Base-by-base conservation (phyloP, 2,888 invertebrate genomes). In the Sclerodermus sp. region DNA sequence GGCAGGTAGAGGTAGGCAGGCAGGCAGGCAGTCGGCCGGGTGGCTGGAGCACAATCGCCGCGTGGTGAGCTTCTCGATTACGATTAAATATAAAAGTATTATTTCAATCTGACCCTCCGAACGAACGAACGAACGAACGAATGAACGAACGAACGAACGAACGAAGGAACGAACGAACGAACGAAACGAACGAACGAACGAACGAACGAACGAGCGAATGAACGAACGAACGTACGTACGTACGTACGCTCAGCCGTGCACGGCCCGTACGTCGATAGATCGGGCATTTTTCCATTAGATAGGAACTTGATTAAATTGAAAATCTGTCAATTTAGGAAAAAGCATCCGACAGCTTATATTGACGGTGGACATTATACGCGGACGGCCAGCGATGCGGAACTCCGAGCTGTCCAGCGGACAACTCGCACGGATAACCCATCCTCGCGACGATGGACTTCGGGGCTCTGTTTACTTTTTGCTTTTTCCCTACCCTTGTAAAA, bases 301-400 rank as follows among this genome's bases (percentile, higher is more conserved):
- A 70, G 73, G 65, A 74, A 71, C 73, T 77, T 72, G 77, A 76
- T 76, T 75, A 73, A 75, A 77, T 76, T 74, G 77, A 76, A 75
- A 76, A 76, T 76, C 77, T 74, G 77, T 77, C 77, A 76, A 74
- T 77, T 77, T 74, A 69, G 71, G 71, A 72, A 74, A 75, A 73
- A 73, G 70, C 72, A 70, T 73, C 72, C 69, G 73, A 73, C 71
- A 70, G 73, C 67, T 74, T 73, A 74, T 74, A 75, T 76, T 67
- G 76, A 74, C 71, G 70, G 68, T 68, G 66, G 66, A 70, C 72
- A 71, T 74, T 71, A 74, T 71, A 73, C 64, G 64, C 66, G 55
- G 56, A 55, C 62, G 67, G 60, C 62, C 68, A 60, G 64, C 65
- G 64, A 66, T 63, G 61, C 64, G 62, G 62, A 68, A 67, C 62